phyloP scores from a whole-genome alignment of 2,797 vertebrate species.

The Pitangus sulphuratus region DNA sequence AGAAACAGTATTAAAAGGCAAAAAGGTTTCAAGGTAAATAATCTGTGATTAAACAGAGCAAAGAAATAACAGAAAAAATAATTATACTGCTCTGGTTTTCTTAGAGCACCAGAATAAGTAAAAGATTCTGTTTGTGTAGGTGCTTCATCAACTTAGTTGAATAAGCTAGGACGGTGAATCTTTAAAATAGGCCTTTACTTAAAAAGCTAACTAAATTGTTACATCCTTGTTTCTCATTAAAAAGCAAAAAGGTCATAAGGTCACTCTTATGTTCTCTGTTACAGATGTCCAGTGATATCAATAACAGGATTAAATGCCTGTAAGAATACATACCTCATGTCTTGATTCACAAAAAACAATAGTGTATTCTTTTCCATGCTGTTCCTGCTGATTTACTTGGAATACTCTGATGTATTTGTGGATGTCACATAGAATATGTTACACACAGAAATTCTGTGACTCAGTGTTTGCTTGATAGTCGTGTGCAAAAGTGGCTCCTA shows the following conservation, averaged over 20 bases:
- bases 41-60: neutral
- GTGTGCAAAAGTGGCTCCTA: neutral
- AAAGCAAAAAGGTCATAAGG: neutral
- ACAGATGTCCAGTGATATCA: neutral
- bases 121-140: neutral
- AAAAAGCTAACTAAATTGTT: neutral
- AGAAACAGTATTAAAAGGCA: neutral
- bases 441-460: neutral
- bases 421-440: neutral
- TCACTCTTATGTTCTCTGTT: neutral
- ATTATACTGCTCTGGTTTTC: neutral
- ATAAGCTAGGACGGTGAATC: neutral
- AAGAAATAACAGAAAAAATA: neutral
- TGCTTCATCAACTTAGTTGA: neutral
- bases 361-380: neutral
- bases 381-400: neutral
- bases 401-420: neutral
- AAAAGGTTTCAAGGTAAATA: neutral
- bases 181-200: neutral
- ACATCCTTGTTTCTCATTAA: neutral
- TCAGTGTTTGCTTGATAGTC: neutral
- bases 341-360: neutral
- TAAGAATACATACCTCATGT: neutral
- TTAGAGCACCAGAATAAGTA: neutral
- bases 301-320: neutral